Evolutionary conservation across 2,113 vertebrate genomes (phyloP).

Genomic region (Caretta caretta): DNA sequence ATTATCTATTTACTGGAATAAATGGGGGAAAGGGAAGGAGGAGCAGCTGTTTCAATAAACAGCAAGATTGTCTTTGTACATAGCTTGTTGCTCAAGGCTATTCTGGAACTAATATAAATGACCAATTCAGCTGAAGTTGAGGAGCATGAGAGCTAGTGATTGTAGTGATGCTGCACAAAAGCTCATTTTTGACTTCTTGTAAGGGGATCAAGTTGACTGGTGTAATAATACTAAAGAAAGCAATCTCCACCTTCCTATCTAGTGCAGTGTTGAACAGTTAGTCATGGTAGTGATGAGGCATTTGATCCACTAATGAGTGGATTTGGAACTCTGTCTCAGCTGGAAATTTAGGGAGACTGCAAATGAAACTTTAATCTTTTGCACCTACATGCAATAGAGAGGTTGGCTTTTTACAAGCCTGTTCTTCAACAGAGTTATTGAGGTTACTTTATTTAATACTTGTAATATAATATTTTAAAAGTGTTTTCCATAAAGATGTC

Average conservation of each 20-base stretch:
- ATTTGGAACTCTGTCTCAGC: neutral
- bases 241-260: neutral
- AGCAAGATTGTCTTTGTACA: neutral
- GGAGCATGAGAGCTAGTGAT: neutral
- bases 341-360: neutral
- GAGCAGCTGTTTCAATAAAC: neutral
- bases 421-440: neutral
- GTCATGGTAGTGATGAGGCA: neutral
- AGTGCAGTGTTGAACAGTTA: fast-evolving
- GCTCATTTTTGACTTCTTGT: neutral
- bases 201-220: neutral
- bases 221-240: neutral
- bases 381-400: neutral
- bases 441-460: neutral
- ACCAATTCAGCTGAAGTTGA: neutral
- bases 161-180: neutral
- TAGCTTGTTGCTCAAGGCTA: neutral
- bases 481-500: neutral
- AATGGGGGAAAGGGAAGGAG: neutral
- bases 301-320: fast-evolving
- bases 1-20: neutral
- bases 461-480: neutral
- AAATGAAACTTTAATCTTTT: neutral
- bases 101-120: neutral
- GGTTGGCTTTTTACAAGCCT: neutral